These are phyloP conservation scores for Neolamprologus modestus DNA, from an alignment of 2,113 vertebrate species.

Conservation along the genomic window DNA sequence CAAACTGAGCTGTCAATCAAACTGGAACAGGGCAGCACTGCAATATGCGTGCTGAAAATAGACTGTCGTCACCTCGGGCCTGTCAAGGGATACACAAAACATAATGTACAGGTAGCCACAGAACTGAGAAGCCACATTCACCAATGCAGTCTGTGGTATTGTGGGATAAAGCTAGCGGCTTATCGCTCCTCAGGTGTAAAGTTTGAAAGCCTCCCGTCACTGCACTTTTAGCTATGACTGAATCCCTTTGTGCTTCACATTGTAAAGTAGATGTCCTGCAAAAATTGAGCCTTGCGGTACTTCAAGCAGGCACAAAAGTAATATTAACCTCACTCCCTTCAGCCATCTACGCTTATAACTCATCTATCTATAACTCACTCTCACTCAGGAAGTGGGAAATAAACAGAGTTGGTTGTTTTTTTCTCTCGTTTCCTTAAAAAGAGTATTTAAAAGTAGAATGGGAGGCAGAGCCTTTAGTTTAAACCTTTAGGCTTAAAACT, in stretches of 20 bases:
- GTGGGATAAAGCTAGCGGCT: neutral
- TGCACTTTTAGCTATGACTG: neutral
- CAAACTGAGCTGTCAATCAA: constrained; percentile 52
- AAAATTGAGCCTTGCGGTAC: neutral
- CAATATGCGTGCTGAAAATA: constrained; percentile 37
- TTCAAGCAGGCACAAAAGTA: neutral
- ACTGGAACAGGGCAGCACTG: neutral
- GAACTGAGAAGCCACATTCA: neutral
- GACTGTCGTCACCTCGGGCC: constrained; percentile 11
- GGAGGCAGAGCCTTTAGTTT: neutral
- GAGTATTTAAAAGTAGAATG: neutral
- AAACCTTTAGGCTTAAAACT: neutral
- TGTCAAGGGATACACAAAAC: constrained; percentile 7
- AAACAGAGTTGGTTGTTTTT: neutral
- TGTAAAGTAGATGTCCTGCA: neutral
- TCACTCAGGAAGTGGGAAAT: neutral
- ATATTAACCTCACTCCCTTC: neutral
- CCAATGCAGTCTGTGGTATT: neutral
- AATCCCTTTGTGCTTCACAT: neutral
- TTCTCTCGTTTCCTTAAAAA: accelerated
- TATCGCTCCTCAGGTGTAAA: neutral
- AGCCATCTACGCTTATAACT: neutral
- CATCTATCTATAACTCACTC: neutral
- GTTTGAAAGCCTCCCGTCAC: neutral
- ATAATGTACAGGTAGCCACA: neutral